These are phyloP conservation scores for Steatocranus sp. DNA, from an alignment of 2,797 vertebrate species.

Conservation along the genomic window DNA sequence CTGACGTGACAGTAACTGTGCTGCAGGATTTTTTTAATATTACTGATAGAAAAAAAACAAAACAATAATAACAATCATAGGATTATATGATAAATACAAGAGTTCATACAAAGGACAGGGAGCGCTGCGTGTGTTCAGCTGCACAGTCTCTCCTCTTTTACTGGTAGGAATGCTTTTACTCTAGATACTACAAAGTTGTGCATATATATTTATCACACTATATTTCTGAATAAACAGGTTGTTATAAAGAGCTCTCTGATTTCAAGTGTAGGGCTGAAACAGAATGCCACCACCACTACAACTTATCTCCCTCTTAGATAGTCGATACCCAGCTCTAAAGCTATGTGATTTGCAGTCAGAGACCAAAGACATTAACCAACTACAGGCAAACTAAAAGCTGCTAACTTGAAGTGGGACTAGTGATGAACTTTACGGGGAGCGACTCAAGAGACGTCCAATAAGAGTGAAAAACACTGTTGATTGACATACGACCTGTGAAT, in stretches of 20 bases:
- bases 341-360: no score
- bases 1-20: neutral
- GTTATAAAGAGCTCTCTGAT: neutral
- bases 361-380: no score
- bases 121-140: neutral
- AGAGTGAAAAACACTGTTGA: neutral
- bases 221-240: neutral
- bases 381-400: no score
- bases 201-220: neutral
- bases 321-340: neutral
- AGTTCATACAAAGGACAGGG: neutral
- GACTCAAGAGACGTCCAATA: neutral
- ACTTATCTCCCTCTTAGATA: neutral
- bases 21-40: neutral
- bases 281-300: neutral
- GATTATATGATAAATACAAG: neutral
- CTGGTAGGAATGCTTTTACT: neutral
- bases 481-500: neutral
- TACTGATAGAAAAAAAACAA: neutral
- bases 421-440: neutral
- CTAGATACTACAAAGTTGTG: neutral
- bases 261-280: neutral
- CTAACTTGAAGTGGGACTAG: neutral
- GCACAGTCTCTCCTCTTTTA: neutral
- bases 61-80: neutral